These are phyloP conservation scores for Tuberolachnus salignus DNA, from an alignment of 2,888 invertebrate species.

Conservation along the genomic window DNA sequence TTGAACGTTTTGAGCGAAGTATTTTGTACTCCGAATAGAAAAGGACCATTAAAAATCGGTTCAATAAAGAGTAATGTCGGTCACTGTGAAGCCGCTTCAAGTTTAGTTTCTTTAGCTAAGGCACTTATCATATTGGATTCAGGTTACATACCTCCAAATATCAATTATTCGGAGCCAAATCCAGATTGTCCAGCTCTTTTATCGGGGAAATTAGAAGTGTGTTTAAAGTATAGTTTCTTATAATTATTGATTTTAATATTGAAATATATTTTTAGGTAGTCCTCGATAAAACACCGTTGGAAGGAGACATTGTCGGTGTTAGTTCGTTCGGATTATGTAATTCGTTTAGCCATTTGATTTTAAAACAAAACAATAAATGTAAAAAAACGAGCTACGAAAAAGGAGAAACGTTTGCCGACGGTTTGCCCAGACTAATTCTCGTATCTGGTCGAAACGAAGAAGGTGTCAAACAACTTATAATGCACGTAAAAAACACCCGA, in stretches of 20 bases:
- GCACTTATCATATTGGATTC: constrained; percentile 60
- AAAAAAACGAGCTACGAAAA: constrained; percentile 28
- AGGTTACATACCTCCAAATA: constrained; percentile 60
- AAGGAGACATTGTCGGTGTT: constrained; percentile 66
- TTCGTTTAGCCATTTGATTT: constrained; percentile 51
- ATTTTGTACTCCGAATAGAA: constrained; percentile 56
- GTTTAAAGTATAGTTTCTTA: constrained; percentile 4
- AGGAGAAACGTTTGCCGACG: constrained; percentile 59
- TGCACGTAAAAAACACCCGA: neutral
- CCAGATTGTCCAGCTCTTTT: constrained; percentile 59
- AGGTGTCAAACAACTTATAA: constrained; percentile 34
- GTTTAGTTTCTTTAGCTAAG: constrained; percentile 65
- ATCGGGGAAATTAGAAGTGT: constrained; percentile 60
- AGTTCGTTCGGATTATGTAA: constrained; percentile 57
- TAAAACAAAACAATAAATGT: constrained; percentile 54
- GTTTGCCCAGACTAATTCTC: constrained; percentile 59
- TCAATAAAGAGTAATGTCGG: constrained; percentile 70
- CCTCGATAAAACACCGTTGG: constrained; percentile 60
- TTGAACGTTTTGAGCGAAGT: constrained; percentile 58
- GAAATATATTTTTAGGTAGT: constrained; percentile 59
- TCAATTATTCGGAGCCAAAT: constrained; percentile 60
- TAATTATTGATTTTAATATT: neutral
- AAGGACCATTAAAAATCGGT: constrained; percentile 66
- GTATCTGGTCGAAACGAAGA: constrained; percentile 58
- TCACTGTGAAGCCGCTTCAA: constrained; percentile 66